phyloP scores from a whole-genome alignment of 2,797 vertebrate species.

The Falco columbarius region DNA sequence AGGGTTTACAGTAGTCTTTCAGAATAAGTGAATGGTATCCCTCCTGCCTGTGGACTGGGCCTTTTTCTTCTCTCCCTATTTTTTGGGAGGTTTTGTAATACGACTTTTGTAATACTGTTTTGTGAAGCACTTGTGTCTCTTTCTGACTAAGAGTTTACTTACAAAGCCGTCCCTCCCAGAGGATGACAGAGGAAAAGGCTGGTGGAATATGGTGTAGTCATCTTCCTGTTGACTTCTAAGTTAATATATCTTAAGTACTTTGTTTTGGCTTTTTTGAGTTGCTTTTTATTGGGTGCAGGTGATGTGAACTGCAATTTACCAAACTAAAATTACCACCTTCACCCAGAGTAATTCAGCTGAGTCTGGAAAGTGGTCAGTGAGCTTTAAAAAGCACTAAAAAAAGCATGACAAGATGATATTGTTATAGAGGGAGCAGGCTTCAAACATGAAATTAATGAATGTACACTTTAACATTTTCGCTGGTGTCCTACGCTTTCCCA shows the following conservation, averaged over 20 bases:
- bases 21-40: neutral
- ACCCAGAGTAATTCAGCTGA: accelerated
- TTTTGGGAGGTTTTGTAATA: neutral
- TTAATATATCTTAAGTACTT: neutral
- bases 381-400: neutral
- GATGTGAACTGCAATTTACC: neutral
- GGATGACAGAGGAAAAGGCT: neutral
- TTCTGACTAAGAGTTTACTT: neutral
- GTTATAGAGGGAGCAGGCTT: neutral
- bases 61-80: neutral
- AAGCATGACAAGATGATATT: neutral
- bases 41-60: neutral
- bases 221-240: neutral
- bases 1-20: neutral
- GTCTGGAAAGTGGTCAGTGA: neutral
- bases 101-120: neutral
- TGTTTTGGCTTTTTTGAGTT: neutral
- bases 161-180: neutral
- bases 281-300: neutral
- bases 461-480: neutral
- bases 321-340: neutral
- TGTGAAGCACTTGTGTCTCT: neutral
- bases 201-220: neutral
- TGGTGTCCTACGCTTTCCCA: neutral
- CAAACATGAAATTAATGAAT: neutral